A percentile compares a stretch with the other conserved stretches of the same genome.
phyloP scores from a whole-genome alignment of 1,140 invertebrate genomes.

The Reticulitermes speratus region DNA sequence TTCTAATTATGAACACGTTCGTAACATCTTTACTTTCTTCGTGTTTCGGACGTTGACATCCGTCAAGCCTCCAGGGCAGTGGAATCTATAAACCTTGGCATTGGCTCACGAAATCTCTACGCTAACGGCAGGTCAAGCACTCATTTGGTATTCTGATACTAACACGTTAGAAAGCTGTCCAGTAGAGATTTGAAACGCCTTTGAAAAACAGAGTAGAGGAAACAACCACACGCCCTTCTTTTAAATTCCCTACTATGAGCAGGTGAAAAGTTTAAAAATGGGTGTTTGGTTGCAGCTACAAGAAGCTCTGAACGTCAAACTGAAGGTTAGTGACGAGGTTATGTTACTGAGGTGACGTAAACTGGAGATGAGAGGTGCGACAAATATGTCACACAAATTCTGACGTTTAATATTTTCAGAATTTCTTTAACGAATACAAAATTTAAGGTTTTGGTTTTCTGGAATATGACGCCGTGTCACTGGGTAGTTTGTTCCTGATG shows the following conservation, averaged over 20 bases:
- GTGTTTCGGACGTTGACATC: background rate
- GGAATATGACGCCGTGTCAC: no score
- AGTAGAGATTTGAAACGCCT: background rate
- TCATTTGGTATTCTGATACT: background rate
- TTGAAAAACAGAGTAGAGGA: background rate
- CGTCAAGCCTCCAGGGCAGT: background rate
- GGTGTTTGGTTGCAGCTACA: background rate
- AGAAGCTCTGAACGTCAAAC: no score
- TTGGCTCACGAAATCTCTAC: background rate
- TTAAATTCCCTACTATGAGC: background rate
- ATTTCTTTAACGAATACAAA: no score
- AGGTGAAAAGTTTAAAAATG: background rate
- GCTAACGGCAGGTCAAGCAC: background rate
- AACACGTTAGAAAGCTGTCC: background rate
- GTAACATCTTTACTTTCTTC: conserved; percentile 8
- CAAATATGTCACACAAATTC: no score
- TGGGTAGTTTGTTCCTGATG: no score
- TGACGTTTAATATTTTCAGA: no score
- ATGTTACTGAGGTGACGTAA: no score
- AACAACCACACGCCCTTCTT: background rate
- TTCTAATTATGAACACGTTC: background rate
- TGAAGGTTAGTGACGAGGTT: no score
- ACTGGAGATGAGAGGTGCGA: no score
- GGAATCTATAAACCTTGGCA: conserved; percentile 11
- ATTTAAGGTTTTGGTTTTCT: no score